Percentiles rank a stretch among this genome's conserved stretches.
Conservation (phyloP, 2,888 invertebrate genomes). For the Apamea crenata region DNA sequence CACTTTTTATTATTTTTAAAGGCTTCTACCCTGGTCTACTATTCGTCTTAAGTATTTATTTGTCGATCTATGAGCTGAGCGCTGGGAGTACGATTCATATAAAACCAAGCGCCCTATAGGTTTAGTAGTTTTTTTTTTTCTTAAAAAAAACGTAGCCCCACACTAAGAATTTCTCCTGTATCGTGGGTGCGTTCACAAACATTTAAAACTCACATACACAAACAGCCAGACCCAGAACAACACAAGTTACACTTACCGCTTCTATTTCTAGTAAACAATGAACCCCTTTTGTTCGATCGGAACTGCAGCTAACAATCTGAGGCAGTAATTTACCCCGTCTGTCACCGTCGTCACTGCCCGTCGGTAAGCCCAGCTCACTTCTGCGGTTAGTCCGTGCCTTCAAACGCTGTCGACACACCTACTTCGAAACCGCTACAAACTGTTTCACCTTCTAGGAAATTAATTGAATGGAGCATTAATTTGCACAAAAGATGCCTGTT, state of each 20-base stretch:
- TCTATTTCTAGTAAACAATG: not conserved
- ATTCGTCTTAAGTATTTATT: not conserved
- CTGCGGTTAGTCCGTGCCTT: slow-evolving; percentile 41
- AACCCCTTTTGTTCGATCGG: not conserved
- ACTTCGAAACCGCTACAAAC: slow-evolving; percentile 7
- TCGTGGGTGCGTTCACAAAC: too few relatives aligned
- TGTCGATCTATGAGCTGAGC: not conserved
- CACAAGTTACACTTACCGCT: not conserved
- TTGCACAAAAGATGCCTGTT: not conserved
- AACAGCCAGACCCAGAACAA: too few relatives aligned
- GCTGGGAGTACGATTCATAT: not conserved
- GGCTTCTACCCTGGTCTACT: too few relatives aligned
- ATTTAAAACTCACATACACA: too few relatives aligned
- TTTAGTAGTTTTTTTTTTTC: too few relatives aligned
- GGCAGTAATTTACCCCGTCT: slow-evolving; percentile 46
- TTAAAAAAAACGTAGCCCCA: too few relatives aligned
- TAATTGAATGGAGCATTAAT: slow-evolving; percentile 8
- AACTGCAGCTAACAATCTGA: slow-evolving; percentile 29
- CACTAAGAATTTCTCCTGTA: too few relatives aligned
- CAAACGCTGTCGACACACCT: slow-evolving; percentile 26
- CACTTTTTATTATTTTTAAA: too few relatives aligned
- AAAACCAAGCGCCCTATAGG: not conserved
- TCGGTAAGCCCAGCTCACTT: slow-evolving; percentile 38
- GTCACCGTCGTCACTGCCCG: slow-evolving; percentile 24
- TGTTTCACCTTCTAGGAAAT: slow-evolving; percentile 10